phyloP scores from a whole-genome alignment of 1,140 invertebrate genomes.

The Ceratoteleas bidentatus region DNA sequence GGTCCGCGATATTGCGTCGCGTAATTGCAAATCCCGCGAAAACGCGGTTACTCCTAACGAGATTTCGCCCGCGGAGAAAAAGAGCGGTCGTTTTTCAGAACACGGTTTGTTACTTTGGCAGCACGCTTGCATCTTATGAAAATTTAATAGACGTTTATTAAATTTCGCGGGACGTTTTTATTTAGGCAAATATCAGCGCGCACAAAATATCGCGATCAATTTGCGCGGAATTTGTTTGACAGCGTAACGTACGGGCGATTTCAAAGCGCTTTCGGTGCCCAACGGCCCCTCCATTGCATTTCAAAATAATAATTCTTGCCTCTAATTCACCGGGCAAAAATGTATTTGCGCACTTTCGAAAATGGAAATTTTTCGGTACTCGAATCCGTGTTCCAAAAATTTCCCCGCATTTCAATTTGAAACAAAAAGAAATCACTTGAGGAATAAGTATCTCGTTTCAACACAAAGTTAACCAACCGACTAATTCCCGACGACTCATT shows the following conservation, averaged over 20 bases:
- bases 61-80: neutral
- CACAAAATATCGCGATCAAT: neutral
- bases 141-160: conserved; percentile 1
- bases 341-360: too few relatives aligned
- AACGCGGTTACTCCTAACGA: neutral
- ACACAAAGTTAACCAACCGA: too few relatives aligned
- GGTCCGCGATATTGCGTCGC: neutral
- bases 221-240: neutral
- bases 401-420: too few relatives aligned
- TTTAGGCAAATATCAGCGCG: neutral
- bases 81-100: neutral
- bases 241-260: neutral
- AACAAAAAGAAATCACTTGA: too few relatives aligned
- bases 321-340: too few relatives aligned
- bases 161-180: neutral
- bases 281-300: too few relatives aligned
- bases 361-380: too few relatives aligned
- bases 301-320: too few relatives aligned
- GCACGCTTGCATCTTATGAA: neutral
- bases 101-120: neutral
- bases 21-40: neutral
- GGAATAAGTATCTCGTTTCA: too few relatives aligned
- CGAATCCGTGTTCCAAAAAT: too few relatives aligned
- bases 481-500: too few relatives aligned
- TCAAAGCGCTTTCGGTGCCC: too few relatives aligned